Evolutionary conservation across 2,888 invertebrate genomes (phyloP).

Genomic region (Microctonus aethiopoides): DNA sequence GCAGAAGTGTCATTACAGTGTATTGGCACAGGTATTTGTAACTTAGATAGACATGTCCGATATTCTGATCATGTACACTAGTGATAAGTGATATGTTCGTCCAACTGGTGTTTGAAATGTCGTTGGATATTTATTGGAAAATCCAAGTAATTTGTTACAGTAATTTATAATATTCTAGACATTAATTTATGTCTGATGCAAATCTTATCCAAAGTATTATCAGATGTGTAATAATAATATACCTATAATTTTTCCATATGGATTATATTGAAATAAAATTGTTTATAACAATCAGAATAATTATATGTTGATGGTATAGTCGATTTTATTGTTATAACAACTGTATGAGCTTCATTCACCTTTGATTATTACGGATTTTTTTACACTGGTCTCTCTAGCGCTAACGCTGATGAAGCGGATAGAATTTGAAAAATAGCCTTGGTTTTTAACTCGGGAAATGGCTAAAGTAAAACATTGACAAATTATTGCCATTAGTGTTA

Average conservation of each 20-base stretch:
- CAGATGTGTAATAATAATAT: no score
- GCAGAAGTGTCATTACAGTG: background rate
- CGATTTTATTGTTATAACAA: no score
- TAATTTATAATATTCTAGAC: background rate
- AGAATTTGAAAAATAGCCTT: constrained; percentile 39
- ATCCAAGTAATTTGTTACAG: background rate
- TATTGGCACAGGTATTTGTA: constrained; percentile 10
- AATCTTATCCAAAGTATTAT: no score
- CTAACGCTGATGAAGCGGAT: constrained; percentile 23
- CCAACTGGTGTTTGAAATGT: background rate
- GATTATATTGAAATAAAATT: no score
- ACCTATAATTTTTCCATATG: no score
- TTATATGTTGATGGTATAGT: no score
- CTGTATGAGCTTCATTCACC: no score
- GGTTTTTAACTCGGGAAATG: constrained; percentile 4
- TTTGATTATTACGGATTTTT: no score
- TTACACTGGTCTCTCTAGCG: background rate
- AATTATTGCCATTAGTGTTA: constrained; percentile 43
- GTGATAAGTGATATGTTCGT: constrained; percentile 24
- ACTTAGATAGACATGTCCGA: constrained; percentile 17
- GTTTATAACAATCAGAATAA: no score
- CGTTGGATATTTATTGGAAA: background rate
- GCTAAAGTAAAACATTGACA: constrained; percentile 40
- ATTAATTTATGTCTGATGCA: no score
- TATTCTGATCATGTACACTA: constrained; percentile 19